Evolutionary conservation across 2,888 invertebrate species (phyloP).

Genomic region (Anoplius nigerrimus): DNA sequence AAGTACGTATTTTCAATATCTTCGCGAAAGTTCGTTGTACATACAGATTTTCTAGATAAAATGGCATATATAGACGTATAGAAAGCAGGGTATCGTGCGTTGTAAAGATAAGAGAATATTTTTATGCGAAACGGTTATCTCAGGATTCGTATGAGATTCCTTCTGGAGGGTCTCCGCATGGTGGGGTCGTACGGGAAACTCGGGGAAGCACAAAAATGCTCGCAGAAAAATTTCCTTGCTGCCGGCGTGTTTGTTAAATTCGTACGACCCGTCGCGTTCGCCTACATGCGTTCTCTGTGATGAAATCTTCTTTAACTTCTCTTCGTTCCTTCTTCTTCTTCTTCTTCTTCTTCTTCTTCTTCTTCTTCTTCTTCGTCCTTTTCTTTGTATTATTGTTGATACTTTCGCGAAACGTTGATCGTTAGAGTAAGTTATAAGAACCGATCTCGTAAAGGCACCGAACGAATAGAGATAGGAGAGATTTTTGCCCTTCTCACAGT

Average conservation of each 20-base stretch:
- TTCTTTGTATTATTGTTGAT: no score
- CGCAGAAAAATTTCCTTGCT: conserved; percentile 13
- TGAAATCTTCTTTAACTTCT: conserved; percentile 27
- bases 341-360: no score
- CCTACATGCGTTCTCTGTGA: conserved; percentile 48
- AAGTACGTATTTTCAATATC: conserved; percentile 45
- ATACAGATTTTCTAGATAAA: conserved; percentile 36
- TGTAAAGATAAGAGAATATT: conserved; percentile 48
- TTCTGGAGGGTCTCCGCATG: no score
- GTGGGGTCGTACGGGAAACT: neutral
- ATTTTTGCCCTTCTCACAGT: no score
- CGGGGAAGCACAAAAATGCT: conserved; percentile 34
- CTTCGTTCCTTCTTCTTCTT: neutral
- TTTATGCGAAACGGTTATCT: conserved; percentile 46
- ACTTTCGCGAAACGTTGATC: no score
- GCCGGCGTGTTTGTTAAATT: neutral
- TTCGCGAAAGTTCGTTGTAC: conserved; percentile 31
- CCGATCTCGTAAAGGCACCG: no score
- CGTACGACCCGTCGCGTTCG: neutral
- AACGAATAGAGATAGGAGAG: no score
- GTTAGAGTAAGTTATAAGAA: no score
- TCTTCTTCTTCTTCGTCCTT: no score
- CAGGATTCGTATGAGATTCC: conserved; percentile 24
- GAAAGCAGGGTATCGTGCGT: conserved; percentile 33
- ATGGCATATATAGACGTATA: conserved; percentile 25